A percentile compares a stretch with the other conserved stretches of the same genome.
Evolutionary conservation across 2,797 vertebrate species (phyloP).

Genomic region (Nyctibius grandis): DNA sequence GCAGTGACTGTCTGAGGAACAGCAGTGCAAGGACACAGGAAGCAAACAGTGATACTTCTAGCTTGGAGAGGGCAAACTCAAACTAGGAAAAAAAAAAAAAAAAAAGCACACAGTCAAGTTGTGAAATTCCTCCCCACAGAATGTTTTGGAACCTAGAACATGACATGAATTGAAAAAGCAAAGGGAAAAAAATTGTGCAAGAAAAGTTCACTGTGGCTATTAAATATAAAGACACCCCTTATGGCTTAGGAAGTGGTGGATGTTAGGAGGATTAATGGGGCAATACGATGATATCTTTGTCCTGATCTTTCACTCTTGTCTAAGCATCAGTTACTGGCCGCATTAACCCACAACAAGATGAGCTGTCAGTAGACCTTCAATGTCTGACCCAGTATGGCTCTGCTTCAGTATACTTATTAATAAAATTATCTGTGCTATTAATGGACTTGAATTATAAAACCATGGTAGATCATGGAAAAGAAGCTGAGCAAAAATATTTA

Average conservation of each 20-base stretch:
- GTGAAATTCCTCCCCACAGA: background rate
- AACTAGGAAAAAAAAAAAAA: background rate
- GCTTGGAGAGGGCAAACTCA: background rate
- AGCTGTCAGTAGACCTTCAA: background rate
- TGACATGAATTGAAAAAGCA: background rate
- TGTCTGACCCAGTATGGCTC: constrained; percentile 2
- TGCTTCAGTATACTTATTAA: constrained; percentile 7
- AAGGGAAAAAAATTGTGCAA: background rate
- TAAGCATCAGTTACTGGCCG: constrained; percentile 14
- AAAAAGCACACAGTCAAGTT: background rate
- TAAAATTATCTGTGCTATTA: background rate
- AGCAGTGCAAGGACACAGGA: background rate
- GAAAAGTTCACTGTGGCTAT: background rate
- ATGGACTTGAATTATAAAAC: constrained; percentile 9
- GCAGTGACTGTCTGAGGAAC: background rate
- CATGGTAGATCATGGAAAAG: background rate
- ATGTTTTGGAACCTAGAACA: background rate
- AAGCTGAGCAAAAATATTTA: background rate
- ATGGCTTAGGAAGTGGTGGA: background rate
- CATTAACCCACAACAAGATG: constrained; percentile 33
- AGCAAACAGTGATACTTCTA: background rate
- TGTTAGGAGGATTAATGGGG: background rate
- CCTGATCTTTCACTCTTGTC: constrained; percentile 13
- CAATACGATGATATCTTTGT: background rate
- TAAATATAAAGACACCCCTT: background rate